These are phyloP conservation scores for Platycercus adscitus DNA, from an alignment of 2,113 vertebrate species.

Conservation along the genomic window DNA sequence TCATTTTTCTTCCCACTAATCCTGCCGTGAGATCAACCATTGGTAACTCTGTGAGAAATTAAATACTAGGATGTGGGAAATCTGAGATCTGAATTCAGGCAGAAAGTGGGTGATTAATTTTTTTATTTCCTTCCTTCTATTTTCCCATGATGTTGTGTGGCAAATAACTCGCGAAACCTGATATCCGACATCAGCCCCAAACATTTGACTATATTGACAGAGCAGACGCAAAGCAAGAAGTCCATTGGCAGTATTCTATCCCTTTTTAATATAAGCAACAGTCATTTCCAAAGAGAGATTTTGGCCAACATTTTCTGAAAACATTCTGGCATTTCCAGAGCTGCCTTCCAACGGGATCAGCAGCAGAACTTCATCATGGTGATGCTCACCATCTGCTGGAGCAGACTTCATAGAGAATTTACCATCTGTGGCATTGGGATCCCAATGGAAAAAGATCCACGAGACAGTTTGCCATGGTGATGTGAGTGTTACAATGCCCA, in stretches of 20 bases:
- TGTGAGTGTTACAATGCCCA: neutral
- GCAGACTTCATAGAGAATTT: neutral
- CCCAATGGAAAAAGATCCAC: neutral
- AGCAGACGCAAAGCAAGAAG: neutral
- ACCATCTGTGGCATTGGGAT: neutral
- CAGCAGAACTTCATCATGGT: neutral
- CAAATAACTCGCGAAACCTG: conserved; percentile 19
- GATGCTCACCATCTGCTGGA: conserved; percentile 12
- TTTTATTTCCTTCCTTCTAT: conserved; percentile 34
- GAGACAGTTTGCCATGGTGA: neutral
- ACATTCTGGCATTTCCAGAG: conserved; percentile 2
- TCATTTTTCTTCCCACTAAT: conserved; percentile 68
- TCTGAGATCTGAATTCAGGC: conserved; percentile 60
- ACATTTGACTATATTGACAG: neutral
- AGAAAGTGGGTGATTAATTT: conserved; percentile 48
- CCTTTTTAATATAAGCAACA: neutral
- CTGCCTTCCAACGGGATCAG: neutral
- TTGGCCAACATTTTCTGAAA: neutral
- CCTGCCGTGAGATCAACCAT: conserved; percentile 65
- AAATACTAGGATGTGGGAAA: conserved; percentile 68
- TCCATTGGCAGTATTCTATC: neutral
- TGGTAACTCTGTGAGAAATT: conserved; percentile 66
- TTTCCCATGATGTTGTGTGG: conserved; percentile 47
- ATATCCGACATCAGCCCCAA: neutral
- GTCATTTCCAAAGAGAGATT: neutral